phyloP scores from a whole-genome alignment of 2,113 vertebrate species.

The Myanophis thanlyinensis region DNA sequence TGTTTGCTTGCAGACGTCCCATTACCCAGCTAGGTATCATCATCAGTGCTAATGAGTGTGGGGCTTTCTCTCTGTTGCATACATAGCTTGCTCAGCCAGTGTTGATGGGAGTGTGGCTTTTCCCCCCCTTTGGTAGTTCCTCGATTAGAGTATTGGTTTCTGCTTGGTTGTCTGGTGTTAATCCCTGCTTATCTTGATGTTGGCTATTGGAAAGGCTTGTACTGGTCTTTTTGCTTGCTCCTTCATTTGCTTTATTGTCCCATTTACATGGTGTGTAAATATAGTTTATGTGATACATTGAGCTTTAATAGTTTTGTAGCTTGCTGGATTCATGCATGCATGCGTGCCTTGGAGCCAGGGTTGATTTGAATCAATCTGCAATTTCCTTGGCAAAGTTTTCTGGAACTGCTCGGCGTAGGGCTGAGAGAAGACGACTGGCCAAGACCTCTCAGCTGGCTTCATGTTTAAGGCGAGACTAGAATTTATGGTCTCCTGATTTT shows the following conservation, averaged over 20 bases:
- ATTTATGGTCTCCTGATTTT: background rate
- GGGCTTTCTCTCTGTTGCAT: background rate
- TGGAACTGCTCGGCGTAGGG: background rate
- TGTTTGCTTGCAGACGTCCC: background rate
- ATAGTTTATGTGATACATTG: background rate
- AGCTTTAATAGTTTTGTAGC: background rate
- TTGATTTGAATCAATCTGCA: background rate
- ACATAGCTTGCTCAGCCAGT: background rate
- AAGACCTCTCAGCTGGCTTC: background rate
- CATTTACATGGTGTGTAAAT: background rate
- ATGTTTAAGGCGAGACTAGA: background rate
- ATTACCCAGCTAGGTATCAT: background rate
- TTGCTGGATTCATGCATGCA: background rate
- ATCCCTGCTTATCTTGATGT: background rate
- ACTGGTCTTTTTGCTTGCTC: background rate
- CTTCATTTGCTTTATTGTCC: background rate
- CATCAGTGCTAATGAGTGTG: background rate
- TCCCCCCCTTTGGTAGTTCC: background rate
- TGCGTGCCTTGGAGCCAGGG: background rate
- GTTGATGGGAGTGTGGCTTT: background rate
- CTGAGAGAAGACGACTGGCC: background rate
- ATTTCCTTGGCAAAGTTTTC: background rate
- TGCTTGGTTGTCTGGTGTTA: background rate
- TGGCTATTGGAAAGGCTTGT: background rate
- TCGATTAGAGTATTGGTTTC: background rate